These are phyloP conservation scores for Drosophila auraria DNA, from an alignment of 1,140 invertebrate species.

Conservation along the genomic window DNA sequence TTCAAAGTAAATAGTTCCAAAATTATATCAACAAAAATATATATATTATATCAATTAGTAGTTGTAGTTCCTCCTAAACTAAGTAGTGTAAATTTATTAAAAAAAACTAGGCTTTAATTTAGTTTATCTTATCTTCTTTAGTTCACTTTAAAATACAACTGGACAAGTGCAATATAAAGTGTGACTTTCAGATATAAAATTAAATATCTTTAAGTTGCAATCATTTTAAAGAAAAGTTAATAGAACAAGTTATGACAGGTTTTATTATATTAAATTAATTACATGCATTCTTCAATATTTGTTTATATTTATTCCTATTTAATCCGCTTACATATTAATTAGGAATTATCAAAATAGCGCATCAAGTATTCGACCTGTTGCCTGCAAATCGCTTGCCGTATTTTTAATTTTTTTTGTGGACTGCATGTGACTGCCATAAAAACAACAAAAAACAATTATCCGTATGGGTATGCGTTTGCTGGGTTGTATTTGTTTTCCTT, in stretches of 20 bases:
- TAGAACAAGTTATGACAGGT: background rate
- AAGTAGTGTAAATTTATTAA: too few relatives aligned
- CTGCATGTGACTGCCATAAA: conserved; percentile 63
- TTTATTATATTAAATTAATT: background rate
- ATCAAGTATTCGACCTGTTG: conserved; percentile 24
- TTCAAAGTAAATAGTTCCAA: too few relatives aligned
- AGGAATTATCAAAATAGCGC: background rate
- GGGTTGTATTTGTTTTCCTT: conserved; percentile 56
- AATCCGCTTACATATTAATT: background rate
- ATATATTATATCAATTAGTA: too few relatives aligned
- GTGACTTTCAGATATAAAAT: too few relatives aligned
- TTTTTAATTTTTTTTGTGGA: conserved; percentile 33
- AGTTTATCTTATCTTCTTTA: too few relatives aligned
- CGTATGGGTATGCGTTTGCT: conserved; percentile 32
- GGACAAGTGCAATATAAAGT: too few relatives aligned
- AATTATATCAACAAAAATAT: too few relatives aligned
- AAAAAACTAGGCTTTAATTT: too few relatives aligned
- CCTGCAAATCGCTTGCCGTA: background rate
- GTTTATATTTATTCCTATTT: background rate
- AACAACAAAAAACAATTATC: conserved; percentile 4
- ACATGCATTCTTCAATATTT: background rate
- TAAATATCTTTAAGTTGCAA: too few relatives aligned
- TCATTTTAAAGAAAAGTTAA: too few relatives aligned
- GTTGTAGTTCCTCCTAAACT: too few relatives aligned
- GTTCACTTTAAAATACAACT: too few relatives aligned